Percentiles rank a stretch among this genome's conserved stretches.
These are phyloP conservation scores for Oopsacas minuta DNA, from an alignment of 37 sponge, comb jelly and placozoan genomes.

Conservation along the genomic window DNA sequence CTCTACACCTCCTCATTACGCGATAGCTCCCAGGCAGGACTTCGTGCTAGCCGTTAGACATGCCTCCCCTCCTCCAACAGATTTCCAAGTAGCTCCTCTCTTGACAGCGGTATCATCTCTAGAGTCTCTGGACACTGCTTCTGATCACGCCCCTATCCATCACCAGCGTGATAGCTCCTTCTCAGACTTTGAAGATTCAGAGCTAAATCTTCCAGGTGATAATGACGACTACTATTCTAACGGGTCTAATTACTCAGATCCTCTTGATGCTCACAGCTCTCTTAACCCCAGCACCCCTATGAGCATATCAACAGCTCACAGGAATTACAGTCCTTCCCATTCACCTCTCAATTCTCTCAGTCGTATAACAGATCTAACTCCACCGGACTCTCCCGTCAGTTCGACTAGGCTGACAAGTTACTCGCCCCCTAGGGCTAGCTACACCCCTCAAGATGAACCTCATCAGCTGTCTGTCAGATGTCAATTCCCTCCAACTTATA, in stretches of 20 bases:
- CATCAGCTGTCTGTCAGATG: background rate
- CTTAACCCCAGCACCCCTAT: background rate
- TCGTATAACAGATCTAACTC: background rate
- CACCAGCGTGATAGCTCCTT: background rate
- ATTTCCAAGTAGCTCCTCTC: background rate
- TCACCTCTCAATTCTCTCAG: conserved; percentile 3
- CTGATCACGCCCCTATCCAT: background rate
- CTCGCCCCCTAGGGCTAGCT: background rate
- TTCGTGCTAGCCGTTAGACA: background rate
- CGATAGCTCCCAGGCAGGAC: background rate
- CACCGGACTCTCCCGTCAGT: background rate
- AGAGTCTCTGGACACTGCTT: background rate
- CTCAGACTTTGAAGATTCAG: background rate
- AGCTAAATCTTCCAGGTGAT: background rate
- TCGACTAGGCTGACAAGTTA: background rate
- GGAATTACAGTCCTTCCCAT: background rate
- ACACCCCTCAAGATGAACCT: background rate
- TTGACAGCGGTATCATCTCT: background rate
- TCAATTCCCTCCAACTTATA: background rate
- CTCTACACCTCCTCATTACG: background rate
- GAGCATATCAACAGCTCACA: background rate
- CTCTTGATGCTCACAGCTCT: background rate
- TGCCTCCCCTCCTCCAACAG: background rate
- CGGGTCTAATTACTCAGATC: background rate
- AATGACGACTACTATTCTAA: background rate